Base-by-base conservation (phyloP, 2,113 vertebrate species). In the Spea bombifrons region DNA sequence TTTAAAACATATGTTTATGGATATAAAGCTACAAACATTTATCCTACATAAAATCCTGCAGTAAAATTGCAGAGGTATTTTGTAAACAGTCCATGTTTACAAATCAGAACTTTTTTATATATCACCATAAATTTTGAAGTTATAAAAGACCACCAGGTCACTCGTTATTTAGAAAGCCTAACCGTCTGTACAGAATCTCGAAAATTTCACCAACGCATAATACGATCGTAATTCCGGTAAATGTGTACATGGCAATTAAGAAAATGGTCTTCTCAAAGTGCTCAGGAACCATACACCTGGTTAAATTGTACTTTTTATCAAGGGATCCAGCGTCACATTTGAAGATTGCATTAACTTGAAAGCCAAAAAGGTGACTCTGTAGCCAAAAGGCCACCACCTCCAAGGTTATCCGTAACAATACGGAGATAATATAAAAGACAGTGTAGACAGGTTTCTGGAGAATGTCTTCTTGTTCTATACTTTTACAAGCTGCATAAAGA, bases 201-300 rank as follows among this genome's bases (percentile, higher is more conserved):
- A 95, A 95, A 83, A 97, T 86, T 85, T 96, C 91, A 1, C 90
- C 92, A 57, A 93, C 77, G 71, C 93, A 94, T 82, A 96, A 88
- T 3, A 93, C 78, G 15, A 95, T 86, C 77, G 92, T 96, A 88
- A 97, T 95, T 47, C 92, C 85, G 52, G 95, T 95, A 87, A 95
- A 96, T 55, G 90, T 94, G 83, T 96, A 94, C 93, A 95, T 93
- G 80, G 93, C 94, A 81, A 93, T 94, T 83, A 95, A 93, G 86
- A 96, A 97, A 86, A 96, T 92, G 73, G 93, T 96, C 85, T 98
- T 98, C 81, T 96, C 95, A 81, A 96, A 94, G 88, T 95, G 93
- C 86, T 96, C 94, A 5, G 95, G 93, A 61, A 95, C 92, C 92
- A 94, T 92, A 84, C 94, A 94, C 81, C 83, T 92, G 8, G 90